Conservation (phyloP, 1,140 invertebrate species). For the Globodera rostochiensis region DNA sequence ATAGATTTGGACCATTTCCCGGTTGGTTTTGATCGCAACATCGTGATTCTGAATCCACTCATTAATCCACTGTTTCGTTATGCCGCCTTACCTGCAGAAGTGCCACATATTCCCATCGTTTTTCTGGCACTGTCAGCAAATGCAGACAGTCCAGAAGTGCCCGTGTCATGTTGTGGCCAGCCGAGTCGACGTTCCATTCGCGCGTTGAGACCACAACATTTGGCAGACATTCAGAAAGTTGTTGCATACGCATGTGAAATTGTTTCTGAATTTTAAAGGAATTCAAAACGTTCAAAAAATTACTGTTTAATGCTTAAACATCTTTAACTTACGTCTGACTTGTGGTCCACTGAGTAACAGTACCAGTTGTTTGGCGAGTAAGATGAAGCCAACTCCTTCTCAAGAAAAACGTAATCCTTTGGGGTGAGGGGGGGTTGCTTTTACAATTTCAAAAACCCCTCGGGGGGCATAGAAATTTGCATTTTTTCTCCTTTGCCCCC, state of each 20-base stretch:
- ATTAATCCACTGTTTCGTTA: background rate
- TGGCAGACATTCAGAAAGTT: constrained; percentile 21
- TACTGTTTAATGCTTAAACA: too few species aligned
- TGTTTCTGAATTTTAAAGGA: background rate
- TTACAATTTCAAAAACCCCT: background rate
- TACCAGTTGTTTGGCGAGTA: too few species aligned
- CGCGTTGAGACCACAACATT: constrained; percentile 14
- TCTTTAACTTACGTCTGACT: constrained; percentile 4
- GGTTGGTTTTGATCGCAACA: too few species aligned
- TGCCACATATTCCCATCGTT: background rate
- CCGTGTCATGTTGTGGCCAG: constrained; percentile 15
- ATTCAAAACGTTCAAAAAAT: too few species aligned
- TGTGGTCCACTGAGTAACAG: background rate
- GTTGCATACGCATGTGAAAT: constrained; percentile 12
- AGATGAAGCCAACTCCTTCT: too few species aligned
- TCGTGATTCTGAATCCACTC: constrained; percentile 35
- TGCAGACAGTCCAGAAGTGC: too few species aligned
- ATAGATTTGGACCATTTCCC: too few species aligned
- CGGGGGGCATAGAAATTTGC: background rate
- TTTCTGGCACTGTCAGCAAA: too few species aligned
- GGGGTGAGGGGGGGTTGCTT: background rate
- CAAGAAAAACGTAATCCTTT: constrained; percentile 17
- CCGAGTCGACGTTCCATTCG: constrained; percentile 23
- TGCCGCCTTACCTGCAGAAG: background rate
- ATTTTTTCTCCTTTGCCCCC: background rate